phyloP scores from a whole-genome alignment of 92 coral and sea anemone genomes.

The Micromussa lordhowensis region DNA sequence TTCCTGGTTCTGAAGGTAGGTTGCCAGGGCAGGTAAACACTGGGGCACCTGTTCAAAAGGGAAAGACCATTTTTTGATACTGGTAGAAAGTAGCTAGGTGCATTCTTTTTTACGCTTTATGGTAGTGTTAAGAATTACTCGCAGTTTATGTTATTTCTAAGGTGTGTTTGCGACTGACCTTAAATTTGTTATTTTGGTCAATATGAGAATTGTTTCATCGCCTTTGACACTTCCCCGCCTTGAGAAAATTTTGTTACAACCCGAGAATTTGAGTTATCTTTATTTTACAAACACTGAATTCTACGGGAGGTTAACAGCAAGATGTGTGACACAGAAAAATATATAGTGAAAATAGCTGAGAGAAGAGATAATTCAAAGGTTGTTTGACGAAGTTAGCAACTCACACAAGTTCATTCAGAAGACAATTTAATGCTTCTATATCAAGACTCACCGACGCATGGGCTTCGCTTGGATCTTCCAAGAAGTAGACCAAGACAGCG shows the following conservation, averaged over 20 bases:
- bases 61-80: not conserved
- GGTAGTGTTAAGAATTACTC: too few relatives aligned
- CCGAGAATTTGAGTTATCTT: too few relatives aligned
- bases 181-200: too few relatives aligned
- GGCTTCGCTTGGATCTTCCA: constrained; percentile 1
- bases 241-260: too few relatives aligned
- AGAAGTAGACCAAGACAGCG: not conserved
- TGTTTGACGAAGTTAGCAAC: not conserved
- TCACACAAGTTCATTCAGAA: not conserved
- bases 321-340: not conserved
- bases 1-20: not conserved
- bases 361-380: not conserved
- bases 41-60: not conserved
- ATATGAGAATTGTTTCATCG: too few relatives aligned
- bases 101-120: not conserved
- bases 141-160: too few relatives aligned
- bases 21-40: constrained; percentile 12
- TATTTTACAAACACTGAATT: too few relatives aligned
- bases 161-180: too few relatives aligned
- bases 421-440: not conserved
- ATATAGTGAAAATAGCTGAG: too few relatives aligned
- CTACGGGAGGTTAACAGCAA: too few relatives aligned
- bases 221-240: too few relatives aligned
- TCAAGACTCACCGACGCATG: not conserved
- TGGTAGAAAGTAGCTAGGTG: not conserved